A percentile compares a stretch with the other conserved stretches of the same genome.
These are phyloP conservation scores for Tubiluchus corallicola DNA, from an alignment of 2,888 invertebrate species.

Conservation along the genomic window DNA sequence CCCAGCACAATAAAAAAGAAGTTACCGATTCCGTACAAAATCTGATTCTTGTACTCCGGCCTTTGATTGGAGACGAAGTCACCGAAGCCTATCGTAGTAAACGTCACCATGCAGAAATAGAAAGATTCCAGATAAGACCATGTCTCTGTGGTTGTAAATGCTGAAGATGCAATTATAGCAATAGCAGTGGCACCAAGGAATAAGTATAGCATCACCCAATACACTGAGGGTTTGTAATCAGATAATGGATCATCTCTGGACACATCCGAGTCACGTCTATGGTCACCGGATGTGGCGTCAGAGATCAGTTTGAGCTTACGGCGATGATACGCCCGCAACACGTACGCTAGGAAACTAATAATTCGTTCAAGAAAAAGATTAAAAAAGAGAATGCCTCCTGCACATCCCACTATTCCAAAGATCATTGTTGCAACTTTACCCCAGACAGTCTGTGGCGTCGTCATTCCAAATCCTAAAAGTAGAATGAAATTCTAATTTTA, in stretches of 20 bases:
- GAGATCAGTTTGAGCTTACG: constrained; percentile 31
- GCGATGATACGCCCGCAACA: constrained; percentile 37
- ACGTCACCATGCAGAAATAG: constrained; percentile 44
- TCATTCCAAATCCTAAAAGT: constrained; percentile 41
- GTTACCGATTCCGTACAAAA: constrained; percentile 37
- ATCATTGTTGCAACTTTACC: constrained; percentile 39
- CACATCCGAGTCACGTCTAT: constrained; percentile 21
- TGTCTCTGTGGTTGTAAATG: constrained; percentile 39
- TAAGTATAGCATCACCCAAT: constrained; percentile 44
- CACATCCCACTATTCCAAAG: constrained; percentile 45
- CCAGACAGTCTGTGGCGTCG: constrained; percentile 38
- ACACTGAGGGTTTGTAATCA: constrained; percentile 45
- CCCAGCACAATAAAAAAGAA: constrained; percentile 40
- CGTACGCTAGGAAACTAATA: constrained; percentile 42
- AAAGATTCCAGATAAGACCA: constrained; percentile 43
- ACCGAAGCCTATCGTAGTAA: constrained; percentile 43
- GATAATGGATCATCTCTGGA: constrained; percentile 31
- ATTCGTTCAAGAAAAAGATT: constrained; percentile 45
- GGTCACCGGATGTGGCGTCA: too few species aligned
- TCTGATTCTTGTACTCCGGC: constrained; percentile 24
- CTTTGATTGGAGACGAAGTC: constrained; percentile 40
- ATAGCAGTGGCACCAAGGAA: constrained; percentile 36
- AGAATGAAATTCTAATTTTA: too few species aligned
- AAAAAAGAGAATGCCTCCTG: constrained; percentile 43
- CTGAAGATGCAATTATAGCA: constrained; percentile 37